Evolutionary conservation across 2,113 vertebrate species (phyloP).

Genomic region (Paradoxurus hermaphroditus): DNA sequence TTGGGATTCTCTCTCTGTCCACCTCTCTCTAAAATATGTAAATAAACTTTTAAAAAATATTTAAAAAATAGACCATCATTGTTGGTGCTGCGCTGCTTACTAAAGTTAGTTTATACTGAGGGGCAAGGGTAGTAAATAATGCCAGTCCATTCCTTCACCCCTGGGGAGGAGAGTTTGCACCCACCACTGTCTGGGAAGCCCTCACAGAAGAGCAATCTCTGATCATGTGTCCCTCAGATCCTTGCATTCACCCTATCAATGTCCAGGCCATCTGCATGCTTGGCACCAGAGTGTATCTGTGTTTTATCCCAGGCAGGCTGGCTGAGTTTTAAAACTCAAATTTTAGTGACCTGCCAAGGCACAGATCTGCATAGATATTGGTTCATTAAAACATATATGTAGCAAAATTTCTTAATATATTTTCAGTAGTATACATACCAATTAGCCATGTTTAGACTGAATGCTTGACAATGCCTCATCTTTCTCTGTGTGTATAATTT

Average conservation of each 20-base stretch:
- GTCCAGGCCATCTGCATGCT: not conserved
- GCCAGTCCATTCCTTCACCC: not conserved
- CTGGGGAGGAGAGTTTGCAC: not conserved
- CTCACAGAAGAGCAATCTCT: not conserved
- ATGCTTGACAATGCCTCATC: not conserved
- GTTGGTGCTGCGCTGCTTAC: not conserved
- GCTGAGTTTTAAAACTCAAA: not conserved
- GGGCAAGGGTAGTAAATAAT: not conserved
- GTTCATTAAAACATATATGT: not conserved
- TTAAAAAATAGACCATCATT: not conserved
- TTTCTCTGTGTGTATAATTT: not conserved
- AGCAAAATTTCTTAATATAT: not conserved
- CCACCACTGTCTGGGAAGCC: not conserved
- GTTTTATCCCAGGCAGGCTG: not conserved
- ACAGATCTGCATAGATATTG: not conserved
- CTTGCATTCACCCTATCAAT: not conserved
- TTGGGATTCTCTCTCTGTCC: too few relatives aligned
- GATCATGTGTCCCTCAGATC: not conserved
- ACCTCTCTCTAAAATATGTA: too few relatives aligned
- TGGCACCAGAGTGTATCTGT: not conserved
- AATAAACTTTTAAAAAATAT: too few relatives aligned
- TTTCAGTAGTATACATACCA: not conserved
- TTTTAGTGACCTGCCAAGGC: not conserved
- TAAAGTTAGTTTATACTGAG: not conserved
- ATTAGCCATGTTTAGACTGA: not conserved